Conservation (phyloP, 1,140 invertebrate genomes). For the Tetraneura akinire region DNA sequence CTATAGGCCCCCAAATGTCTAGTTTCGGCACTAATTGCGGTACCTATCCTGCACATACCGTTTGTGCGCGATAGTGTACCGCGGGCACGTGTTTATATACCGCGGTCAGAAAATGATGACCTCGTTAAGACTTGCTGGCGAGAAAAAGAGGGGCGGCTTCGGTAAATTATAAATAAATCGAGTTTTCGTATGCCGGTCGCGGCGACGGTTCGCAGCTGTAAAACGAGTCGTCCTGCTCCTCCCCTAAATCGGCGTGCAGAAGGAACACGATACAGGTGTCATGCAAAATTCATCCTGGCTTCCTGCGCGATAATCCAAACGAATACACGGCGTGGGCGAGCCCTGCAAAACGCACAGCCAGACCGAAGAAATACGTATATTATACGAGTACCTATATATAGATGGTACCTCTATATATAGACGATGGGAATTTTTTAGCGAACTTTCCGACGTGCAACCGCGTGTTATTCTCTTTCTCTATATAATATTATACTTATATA, state of each 20-base stretch:
- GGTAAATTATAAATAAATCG: constrained; percentile 49
- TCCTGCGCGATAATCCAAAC: background rate
- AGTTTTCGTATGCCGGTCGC: constrained; percentile 34
- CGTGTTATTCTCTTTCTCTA: too few relatives aligned
- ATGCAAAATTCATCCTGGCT: constrained; percentile 45
- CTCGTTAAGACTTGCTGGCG: background rate
- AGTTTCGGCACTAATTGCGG: too few relatives aligned
- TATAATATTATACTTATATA: too few relatives aligned
- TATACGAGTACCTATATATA: too few relatives aligned
- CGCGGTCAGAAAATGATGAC: constrained; percentile 36
- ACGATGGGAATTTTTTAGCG: constrained; percentile 45
- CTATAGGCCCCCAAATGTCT: too few relatives aligned
- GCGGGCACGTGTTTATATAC: background rate
- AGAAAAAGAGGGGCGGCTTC: background rate
- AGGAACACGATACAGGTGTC: background rate
- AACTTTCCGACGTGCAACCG: background rate
- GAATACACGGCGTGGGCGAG: too few relatives aligned
- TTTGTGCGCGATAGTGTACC: background rate
- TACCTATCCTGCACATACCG: too few relatives aligned
- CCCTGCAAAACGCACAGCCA: too few relatives aligned
- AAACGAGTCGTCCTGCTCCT: too few relatives aligned
- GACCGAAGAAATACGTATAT: constrained; percentile 25
- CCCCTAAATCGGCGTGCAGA: background rate
- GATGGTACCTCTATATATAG: too few relatives aligned
- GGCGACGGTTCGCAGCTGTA: background rate